Evolutionary conservation across 2,113 vertebrate species (phyloP).

Genomic region (Petrocephalus microphthalmus): DNA sequence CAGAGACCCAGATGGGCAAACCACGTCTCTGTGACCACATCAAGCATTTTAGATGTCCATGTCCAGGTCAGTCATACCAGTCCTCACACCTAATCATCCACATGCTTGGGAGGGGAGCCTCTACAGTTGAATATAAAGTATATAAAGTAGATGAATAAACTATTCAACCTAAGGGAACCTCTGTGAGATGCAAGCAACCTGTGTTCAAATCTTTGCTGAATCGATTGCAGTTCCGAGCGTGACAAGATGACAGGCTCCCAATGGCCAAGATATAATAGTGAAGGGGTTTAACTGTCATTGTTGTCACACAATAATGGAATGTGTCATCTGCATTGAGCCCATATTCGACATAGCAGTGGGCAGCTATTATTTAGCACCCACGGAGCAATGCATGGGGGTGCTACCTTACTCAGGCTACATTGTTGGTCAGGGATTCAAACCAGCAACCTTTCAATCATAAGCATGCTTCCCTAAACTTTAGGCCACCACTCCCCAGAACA

Average conservation of each 20-base stretch:
- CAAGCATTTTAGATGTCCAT: background rate
- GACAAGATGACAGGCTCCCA: background rate
- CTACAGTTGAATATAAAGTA: background rate
- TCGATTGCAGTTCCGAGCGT: background rate
- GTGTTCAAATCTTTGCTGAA: background rate
- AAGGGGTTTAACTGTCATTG: too few relatives aligned
- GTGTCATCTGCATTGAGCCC: too few relatives aligned
- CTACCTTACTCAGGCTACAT: too few relatives aligned
- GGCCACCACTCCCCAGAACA: too few relatives aligned
- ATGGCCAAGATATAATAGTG: background rate
- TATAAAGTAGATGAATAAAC: background rate
- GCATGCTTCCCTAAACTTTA: too few relatives aligned
- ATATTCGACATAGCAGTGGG: too few relatives aligned
- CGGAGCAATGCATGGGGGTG: too few relatives aligned
- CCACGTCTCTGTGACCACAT: background rate
- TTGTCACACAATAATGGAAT: too few relatives aligned
- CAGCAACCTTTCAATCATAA: too few relatives aligned
- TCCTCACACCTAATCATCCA: background rate
- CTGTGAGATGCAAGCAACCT: background rate
- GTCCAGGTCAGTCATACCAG: background rate
- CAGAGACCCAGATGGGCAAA: constrained; percentile 19
- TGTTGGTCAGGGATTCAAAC: too few relatives aligned
- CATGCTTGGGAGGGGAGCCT: background rate
- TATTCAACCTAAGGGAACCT: background rate
- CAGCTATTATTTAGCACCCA: too few relatives aligned